Percentiles rank a stretch among this genome's conserved stretches.
phyloP scores from a whole-genome alignment of 2,888 invertebrate species.

The Campopleginae sp. region DNA sequence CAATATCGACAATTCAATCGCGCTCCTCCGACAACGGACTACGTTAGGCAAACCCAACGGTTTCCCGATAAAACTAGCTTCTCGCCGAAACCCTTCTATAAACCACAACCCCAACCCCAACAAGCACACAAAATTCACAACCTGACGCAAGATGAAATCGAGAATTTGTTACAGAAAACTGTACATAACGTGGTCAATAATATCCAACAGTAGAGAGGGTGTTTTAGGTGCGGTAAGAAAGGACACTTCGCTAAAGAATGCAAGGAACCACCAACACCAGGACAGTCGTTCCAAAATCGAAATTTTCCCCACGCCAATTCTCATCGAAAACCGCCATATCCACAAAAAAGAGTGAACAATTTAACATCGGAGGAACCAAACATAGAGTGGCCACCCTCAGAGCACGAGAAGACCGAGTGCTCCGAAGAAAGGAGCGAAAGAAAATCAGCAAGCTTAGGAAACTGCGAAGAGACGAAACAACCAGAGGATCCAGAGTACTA shows the following conservation, averaged over 20 bases:
- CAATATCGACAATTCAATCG: constrained; percentile 23
- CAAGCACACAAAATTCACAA: constrained; percentile 11
- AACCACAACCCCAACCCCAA: constrained; percentile 2
- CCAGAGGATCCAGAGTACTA: constrained; percentile 34
- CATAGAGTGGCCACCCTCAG: constrained; percentile 26
- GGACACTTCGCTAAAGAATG: constrained; percentile 18
- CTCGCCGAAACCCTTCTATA: background rate
- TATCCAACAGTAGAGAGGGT: constrained; percentile 31
- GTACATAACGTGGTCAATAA: background rate
- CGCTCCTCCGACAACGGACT: background rate
- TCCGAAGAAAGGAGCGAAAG: constrained; percentile 26
- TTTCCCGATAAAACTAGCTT: background rate
- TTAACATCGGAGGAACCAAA: background rate
- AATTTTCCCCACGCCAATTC: background rate
- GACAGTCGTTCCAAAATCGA: background rate
- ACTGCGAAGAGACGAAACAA: constrained; percentile 15
- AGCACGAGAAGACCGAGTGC: background rate
- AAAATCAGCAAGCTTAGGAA: constrained; percentile 24
- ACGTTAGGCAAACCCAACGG: background rate
- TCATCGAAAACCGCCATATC: constrained; percentile 20
- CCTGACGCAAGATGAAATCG: constrained; percentile 26
- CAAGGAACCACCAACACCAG: background rate
- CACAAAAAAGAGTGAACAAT: constrained; percentile 20
- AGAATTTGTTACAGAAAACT: background rate
- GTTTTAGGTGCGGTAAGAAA: constrained; percentile 26